phyloP scores from a whole-genome alignment of 2,888 invertebrate species.

The Alcis repandata region DNA sequence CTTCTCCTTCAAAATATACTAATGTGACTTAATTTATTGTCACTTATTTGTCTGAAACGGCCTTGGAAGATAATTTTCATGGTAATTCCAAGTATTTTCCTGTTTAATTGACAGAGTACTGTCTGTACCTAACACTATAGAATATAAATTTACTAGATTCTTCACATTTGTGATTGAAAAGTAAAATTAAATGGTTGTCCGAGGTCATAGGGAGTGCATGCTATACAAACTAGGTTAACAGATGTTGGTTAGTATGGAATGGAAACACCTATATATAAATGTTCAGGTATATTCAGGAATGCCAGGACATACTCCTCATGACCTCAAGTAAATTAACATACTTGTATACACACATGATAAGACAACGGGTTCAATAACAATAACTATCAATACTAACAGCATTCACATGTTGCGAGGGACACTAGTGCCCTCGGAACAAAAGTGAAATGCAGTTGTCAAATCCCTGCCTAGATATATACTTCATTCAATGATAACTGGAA shows the following conservation, averaged over 20 bases:
- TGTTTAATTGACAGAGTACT: constrained; percentile 70
- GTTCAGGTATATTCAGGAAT: constrained; percentile 51
- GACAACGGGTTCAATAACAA: constrained; percentile 44
- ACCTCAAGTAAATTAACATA: constrained; percentile 47
- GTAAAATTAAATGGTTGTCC: constrained; percentile 38
- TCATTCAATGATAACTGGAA: constrained; percentile 28
- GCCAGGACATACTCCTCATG: constrained; percentile 60
- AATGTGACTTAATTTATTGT: constrained; percentile 25
- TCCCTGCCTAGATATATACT: constrained; percentile 22
- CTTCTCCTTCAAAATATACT: constrained; percentile 32
- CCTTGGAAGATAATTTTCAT: constrained; percentile 49
- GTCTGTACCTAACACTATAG: constrained; percentile 72
- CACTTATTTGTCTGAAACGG: constrained; percentile 38
- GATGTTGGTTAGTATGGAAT: constrained; percentile 40
- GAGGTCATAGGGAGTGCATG: constrained; percentile 53
- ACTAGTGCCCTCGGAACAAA: constrained; percentile 46
- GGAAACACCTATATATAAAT: constrained; percentile 41
- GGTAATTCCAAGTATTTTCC: constrained; percentile 61
- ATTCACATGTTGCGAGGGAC: constrained; percentile 75
- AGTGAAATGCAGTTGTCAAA: constrained; percentile 31
- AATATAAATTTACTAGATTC: constrained; percentile 59
- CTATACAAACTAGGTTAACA: constrained; percentile 25
- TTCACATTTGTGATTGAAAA: constrained; percentile 59
- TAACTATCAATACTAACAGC: constrained; percentile 74
- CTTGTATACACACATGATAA: constrained; percentile 38